Conservation (phyloP, 2,113 vertebrate species). For the Arizona elegans region DNA sequence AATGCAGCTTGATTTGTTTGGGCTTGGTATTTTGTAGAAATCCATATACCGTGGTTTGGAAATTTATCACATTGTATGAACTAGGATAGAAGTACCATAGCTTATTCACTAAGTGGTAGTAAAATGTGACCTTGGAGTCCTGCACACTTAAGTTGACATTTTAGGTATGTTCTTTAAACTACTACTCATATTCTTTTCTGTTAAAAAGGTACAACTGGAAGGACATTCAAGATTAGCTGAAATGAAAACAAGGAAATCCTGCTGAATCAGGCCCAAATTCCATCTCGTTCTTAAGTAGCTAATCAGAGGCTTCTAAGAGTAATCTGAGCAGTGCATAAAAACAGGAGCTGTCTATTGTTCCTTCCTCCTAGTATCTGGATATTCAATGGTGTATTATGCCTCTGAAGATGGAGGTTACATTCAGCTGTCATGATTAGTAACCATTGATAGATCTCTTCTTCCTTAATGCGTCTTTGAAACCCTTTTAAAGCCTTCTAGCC, state of each 20-base stretch:
- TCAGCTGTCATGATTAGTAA: background rate
- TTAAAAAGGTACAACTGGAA: background rate
- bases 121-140: background rate
- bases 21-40: background rate
- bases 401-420: background rate
- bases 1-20: background rate
- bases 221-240: background rate
- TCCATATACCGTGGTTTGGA: background rate
- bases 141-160: background rate
- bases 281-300: background rate
- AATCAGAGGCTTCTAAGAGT: background rate
- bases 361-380: background rate
- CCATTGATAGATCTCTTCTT: background rate
- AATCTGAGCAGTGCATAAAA: background rate
- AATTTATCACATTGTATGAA: background rate
- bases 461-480: background rate
- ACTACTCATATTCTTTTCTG: background rate
- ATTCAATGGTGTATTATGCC: background rate
- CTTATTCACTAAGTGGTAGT: background rate
- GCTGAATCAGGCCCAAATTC: background rate
- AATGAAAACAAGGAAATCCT: background rate
- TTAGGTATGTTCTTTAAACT: background rate
- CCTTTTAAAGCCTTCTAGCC: background rate
- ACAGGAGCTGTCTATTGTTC: background rate
- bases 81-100: background rate